Conservation (phyloP, 2,888 invertebrate genomes). For the Lepidocyrtinus sp. region DNA sequence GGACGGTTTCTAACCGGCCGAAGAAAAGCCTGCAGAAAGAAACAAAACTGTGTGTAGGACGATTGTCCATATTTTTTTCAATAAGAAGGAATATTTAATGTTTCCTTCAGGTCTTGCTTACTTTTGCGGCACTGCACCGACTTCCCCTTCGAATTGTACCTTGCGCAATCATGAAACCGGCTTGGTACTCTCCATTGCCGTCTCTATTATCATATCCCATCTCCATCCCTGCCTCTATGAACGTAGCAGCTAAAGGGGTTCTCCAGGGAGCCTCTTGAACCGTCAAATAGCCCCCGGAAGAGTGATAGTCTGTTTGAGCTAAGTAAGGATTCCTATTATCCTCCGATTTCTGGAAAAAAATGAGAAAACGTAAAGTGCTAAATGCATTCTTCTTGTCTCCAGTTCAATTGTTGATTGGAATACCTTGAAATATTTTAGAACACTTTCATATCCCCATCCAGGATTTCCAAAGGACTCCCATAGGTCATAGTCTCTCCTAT, state of each 20-base stretch:
- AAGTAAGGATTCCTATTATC: slow-evolving; percentile 92
- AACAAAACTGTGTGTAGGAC: no score
- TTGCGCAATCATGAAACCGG: slow-evolving; percentile 89
- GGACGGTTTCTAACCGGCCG: slow-evolving; percentile 83
- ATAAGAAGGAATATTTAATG: neutral
- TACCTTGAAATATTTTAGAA: slow-evolving; percentile 83
- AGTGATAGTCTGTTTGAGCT: slow-evolving; percentile 81
- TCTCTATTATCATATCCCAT: slow-evolving; percentile 92
- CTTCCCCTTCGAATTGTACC: slow-evolving; percentile 90
- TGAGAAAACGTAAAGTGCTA: neutral
- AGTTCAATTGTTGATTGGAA: neutral
- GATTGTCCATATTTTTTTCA: neutral
- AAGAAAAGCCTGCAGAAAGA: slow-evolving; percentile 78
- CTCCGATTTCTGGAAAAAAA: slow-evolving; percentile 78
- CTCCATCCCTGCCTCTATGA: slow-evolving; percentile 91
- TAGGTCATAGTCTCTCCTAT: slow-evolving; percentile 86
- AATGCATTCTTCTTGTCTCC: neutral
- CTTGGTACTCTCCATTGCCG: slow-evolving; percentile 88
- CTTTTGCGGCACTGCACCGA: slow-evolving; percentile 86
- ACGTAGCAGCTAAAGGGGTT: slow-evolving; percentile 88
- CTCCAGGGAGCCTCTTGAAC: slow-evolving; percentile 85
- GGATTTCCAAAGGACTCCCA: slow-evolving; percentile 87
- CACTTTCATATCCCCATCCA: slow-evolving; percentile 90
- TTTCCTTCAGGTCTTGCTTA: no score
- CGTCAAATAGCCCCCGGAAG: slow-evolving; percentile 83